Evolutionary conservation across 2,888 invertebrate genomes (phyloP), one percentile per base, ranked within the genome.

Genomic region (Pteria penguin): DNA sequence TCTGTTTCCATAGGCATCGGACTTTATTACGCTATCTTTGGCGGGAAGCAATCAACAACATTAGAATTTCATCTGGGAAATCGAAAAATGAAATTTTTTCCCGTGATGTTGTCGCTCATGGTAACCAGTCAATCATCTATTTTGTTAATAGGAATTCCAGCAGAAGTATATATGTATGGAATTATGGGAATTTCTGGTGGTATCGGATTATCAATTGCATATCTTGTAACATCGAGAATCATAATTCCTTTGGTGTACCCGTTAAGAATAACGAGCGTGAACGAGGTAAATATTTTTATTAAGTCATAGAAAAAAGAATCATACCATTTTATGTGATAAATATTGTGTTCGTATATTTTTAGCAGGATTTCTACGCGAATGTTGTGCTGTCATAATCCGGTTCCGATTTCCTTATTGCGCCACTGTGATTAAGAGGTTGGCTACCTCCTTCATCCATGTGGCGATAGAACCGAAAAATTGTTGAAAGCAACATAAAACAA

Each of bases 91-190:
- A 52, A 67, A 31, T 54, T 54, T n/a, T n/a, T 67, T 24, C 67
- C 67, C 31, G 54, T 67, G 24, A 67, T 67, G 29, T 54, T 67
- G 8, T 67, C 67, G 24, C 32, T 67, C 54, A 52, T 67, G 67
- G 67, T 67, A 14, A 67, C 67, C 29, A 29, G 54, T 4, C 67
- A 55, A 32, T 67, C 67, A 32, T 67, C 67, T 29, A 67, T 67
- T 31, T 67, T 67, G 67, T 54, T 67, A 31, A 27, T 67, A 2
- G 67, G 67, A 27, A 26, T 67, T 3, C 67, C 67, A 14, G 67
- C 67, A n/a, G 67, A 67, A 22, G 31, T 55, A 29, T 67, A 67
- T 54, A 52, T 67, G 0, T 67, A 67, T 54, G 67, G 67, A 1
- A 31, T 26, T 18, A 31, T 67, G 24, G 27, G 32, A 1, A n/a